Evolutionary conservation across 2,888 invertebrate genomes (phyloP).

Genomic region (Pristionchus fissidentatus): DNA sequence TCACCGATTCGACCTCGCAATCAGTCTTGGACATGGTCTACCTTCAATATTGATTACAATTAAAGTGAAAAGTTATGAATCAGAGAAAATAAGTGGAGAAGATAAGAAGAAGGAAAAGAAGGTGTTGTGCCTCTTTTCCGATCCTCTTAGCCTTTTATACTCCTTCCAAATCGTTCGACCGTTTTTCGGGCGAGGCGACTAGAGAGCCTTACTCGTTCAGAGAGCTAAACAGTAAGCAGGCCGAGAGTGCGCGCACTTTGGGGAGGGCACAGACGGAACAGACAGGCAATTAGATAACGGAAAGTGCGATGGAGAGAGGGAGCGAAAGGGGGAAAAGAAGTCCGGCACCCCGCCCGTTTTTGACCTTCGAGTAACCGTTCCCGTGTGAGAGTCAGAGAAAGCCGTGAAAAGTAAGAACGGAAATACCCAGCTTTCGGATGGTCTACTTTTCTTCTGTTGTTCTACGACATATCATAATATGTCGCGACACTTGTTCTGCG

Average conservation of each 20-base stretch:
- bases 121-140: neutral
- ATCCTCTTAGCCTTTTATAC: conserved; percentile 4
- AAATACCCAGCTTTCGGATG: no score
- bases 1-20: conserved; percentile 20
- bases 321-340: neutral
- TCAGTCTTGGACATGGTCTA: conserved; percentile 14
- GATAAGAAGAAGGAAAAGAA: conserved; percentile 21
- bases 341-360: neutral
- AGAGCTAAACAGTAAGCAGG: conserved; percentile 33
- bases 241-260: neutral
- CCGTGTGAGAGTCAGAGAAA: neutral
- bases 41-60: neutral
- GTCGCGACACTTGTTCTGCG: no score
- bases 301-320: neutral
- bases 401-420: neutral
- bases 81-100: neutral
- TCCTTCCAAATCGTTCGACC: conserved; percentile 24
- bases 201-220: conserved; percentile 11
- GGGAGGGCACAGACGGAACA: neutral
- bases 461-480: no score
- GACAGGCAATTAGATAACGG: neutral
- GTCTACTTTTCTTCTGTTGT: no score
- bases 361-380: conserved; percentile 23
- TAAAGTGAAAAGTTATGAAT: neutral
- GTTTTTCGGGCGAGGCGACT: conserved; percentile 12